Percentiles rank a stretch among this genome's conserved stretches.
Conservation (phyloP, 1,140 invertebrate species). For the Eubasilissa regina region DNA sequence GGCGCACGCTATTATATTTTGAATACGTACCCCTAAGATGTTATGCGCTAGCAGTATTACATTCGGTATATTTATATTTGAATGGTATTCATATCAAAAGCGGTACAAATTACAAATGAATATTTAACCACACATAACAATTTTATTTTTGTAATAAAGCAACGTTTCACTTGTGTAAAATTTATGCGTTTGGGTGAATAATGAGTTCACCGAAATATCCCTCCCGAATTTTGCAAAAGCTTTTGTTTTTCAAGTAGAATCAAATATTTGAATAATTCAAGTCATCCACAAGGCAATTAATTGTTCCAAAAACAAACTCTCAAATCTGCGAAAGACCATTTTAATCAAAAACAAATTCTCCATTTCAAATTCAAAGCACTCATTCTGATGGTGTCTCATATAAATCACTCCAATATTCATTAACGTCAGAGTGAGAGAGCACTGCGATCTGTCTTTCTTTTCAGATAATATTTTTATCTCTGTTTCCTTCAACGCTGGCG, state of each 20-base stretch:
- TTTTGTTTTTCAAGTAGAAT: not conserved
- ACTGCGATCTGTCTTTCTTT: constrained; percentile 4
- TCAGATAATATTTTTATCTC: constrained; percentile 1
- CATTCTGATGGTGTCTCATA: constrained; percentile 26
- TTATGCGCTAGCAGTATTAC: too few relatives aligned
- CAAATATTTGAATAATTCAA: not conserved
- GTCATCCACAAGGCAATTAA: constrained; percentile 27
- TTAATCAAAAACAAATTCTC: constrained; percentile 32
- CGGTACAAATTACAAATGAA: not conserved
- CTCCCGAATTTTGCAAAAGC: too few relatives aligned
- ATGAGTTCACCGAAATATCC: not conserved
- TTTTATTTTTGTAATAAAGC: not conserved
- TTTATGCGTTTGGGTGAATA: not conserved
- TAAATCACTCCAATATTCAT: constrained; percentile 39
- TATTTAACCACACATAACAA: not conserved
- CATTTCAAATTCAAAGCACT: constrained; percentile 15
- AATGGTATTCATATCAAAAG: too few relatives aligned
- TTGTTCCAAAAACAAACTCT: constrained; percentile 18
- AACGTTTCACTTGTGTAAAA: not conserved
- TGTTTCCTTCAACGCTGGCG: not conserved
- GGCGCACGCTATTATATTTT: too few relatives aligned
- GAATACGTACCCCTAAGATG: too few relatives aligned
- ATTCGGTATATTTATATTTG: too few relatives aligned
- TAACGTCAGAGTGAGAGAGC: constrained; percentile 9
- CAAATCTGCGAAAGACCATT: constrained; percentile 8